Conservation (phyloP, 2,888 invertebrate species). For the Leptinotarsa tumamoca region DNA sequence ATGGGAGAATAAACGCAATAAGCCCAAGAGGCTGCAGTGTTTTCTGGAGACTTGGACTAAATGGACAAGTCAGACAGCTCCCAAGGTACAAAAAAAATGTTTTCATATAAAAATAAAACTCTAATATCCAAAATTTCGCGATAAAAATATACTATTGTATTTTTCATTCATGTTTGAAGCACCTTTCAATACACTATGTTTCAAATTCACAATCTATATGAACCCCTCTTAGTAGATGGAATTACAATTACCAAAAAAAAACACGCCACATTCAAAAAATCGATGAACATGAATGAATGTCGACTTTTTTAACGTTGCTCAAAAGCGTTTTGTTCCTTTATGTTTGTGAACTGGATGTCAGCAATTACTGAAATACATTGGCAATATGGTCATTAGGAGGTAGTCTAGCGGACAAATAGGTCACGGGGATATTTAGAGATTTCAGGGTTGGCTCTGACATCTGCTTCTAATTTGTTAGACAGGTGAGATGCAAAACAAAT, state of each 20-base stretch:
- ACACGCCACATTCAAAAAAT: not conserved
- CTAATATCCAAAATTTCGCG: too few species aligned
- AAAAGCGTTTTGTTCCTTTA: not conserved
- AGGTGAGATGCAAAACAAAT: conserved; percentile 29
- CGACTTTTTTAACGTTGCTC: not conserved
- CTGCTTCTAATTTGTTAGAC: conserved; percentile 36
- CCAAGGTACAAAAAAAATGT: too few species aligned
- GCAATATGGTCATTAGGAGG: conserved; percentile 12
- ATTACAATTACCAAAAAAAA: not conserved
- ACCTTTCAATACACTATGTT: too few species aligned
- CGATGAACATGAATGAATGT: conserved; percentile 1
- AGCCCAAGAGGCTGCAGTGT: too few species aligned
- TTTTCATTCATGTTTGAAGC: too few species aligned
- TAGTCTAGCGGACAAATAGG: conserved; percentile 31
- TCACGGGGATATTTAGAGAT: conserved; percentile 22
- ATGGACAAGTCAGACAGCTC: too few species aligned
- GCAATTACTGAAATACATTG: conserved; percentile 15
- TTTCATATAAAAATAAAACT: too few species aligned
- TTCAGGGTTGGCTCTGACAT: conserved; percentile 27
- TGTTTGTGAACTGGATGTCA: conserved; percentile 19
- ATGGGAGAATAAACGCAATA: too few species aligned
- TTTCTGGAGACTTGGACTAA: too few species aligned
- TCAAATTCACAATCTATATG: too few species aligned
- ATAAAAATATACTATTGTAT: too few species aligned
- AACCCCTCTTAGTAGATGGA: not conserved